A percentile compares a stretch with the other conserved stretches of the same genome.
phyloP scores from a whole-genome alignment of 2,888 invertebrate species.

The Amphipyra berbera region DNA sequence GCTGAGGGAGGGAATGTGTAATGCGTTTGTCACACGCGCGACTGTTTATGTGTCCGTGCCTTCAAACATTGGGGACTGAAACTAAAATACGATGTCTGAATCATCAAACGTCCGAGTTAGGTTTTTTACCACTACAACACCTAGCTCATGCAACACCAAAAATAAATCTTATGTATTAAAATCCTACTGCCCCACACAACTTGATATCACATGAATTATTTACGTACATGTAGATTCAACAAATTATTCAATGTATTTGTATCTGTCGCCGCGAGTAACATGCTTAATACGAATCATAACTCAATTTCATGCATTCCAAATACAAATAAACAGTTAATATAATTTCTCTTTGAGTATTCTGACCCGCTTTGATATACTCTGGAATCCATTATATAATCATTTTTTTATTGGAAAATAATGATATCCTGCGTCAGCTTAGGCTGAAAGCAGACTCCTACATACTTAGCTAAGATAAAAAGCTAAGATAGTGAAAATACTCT shows the following conservation, averaged over 20 bases:
- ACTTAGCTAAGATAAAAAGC: no score
- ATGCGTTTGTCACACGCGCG: constrained; percentile 54
- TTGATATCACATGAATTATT: constrained; percentile 3
- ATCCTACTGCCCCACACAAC: not conserved
- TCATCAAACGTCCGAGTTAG: constrained; percentile 5
- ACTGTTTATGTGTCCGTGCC: constrained; percentile 32
- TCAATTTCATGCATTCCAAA: constrained; percentile 22
- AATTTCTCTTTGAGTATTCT: not conserved
- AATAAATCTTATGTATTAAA: not conserved
- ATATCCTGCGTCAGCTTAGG: no score
- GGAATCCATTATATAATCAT: no score
- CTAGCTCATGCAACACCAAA: not conserved
- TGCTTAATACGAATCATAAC: constrained; percentile 15
- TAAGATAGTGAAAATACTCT: no score
- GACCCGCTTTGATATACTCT: no score
- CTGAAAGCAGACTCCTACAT: no score
- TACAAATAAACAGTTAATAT: not conserved
- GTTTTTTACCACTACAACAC: not conserved
- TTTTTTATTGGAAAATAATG: no score
- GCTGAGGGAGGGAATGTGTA: constrained; percentile 57
- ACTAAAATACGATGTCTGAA: constrained; percentile 10
- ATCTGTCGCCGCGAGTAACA: constrained; percentile 24
- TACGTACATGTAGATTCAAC: constrained; percentile 16
- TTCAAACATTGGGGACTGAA: constrained; percentile 5
- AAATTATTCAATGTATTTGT: constrained; percentile 31